Conservation (phyloP, 1,140 invertebrate species). For the Drosophila repleta region DNA sequence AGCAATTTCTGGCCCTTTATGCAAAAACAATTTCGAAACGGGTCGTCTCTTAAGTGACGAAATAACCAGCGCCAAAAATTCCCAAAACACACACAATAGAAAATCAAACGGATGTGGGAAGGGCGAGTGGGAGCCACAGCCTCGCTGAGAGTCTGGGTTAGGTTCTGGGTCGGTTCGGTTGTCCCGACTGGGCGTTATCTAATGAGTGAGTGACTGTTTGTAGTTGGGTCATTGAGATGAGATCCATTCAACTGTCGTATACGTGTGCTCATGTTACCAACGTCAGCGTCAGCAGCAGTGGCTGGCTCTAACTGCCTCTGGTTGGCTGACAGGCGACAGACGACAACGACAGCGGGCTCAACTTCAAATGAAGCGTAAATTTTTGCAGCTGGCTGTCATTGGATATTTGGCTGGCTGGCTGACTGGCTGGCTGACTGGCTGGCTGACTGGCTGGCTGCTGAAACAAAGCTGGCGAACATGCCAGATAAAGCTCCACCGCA, state of each 20-base stretch:
- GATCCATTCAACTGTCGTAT: constrained; percentile 64
- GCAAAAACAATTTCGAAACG: constrained; percentile 47
- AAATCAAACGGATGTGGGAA: not conserved
- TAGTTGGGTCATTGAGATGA: constrained; percentile 58
- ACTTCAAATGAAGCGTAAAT: constrained; percentile 73
- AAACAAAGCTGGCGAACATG: constrained; percentile 70
- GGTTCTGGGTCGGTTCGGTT: not conserved
- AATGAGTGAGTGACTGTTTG: constrained; percentile 55
- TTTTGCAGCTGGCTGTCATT: constrained; percentile 49
- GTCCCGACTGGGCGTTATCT: constrained; percentile 46
- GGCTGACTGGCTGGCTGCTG: no score
- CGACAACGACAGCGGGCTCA: constrained; percentile 42
- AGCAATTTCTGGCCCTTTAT: constrained; percentile 21
- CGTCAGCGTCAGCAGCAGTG: not conserved
- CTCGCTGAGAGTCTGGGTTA: no score
- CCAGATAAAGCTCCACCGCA: constrained; percentile 50
- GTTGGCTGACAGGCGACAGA: constrained; percentile 55
- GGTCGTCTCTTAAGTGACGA: constrained; percentile 33
- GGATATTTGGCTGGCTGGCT: constrained; percentile 25
- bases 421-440: no score
- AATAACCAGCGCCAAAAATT: constrained; percentile 36
- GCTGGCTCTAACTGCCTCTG: constrained; percentile 2
- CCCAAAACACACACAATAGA: constrained; percentile 24
- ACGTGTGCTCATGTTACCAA: constrained; percentile 31
- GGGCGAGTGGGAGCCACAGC: no score